Conservation (phyloP, 2,113 vertebrate genomes). For the Bombycilla garrulus region DNA sequence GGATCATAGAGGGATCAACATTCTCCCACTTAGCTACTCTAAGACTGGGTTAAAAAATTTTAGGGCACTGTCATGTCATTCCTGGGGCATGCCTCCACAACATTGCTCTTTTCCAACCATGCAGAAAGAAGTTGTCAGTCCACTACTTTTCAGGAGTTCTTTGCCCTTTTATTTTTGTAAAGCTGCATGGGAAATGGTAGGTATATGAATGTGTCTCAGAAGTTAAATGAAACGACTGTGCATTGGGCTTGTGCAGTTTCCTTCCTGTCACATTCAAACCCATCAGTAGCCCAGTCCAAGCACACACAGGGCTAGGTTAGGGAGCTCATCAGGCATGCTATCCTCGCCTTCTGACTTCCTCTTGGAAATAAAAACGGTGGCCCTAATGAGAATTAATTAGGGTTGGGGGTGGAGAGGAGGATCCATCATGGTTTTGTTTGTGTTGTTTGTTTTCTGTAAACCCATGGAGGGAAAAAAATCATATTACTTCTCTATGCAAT, state of each 20-base stretch:
- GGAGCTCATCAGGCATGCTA: constrained; percentile 52
- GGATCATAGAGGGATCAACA: neutral
- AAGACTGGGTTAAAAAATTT: neutral
- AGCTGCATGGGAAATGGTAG: constrained; percentile 40
- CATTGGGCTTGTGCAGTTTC: constrained; percentile 40
- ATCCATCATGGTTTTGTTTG: constrained; percentile 47
- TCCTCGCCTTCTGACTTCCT: constrained; percentile 50
- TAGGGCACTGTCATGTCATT: neutral
- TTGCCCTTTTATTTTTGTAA: constrained; percentile 7
- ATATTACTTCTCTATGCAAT: constrained; percentile 51
- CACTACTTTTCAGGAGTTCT: neutral
- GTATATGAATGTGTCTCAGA: constrained; percentile 49
- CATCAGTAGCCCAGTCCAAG: constrained; percentile 34
- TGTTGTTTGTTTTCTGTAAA: constrained; percentile 64
- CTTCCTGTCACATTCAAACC: constrained; percentile 62
- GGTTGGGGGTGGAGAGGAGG: neutral
- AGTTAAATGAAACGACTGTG: constrained; percentile 50
- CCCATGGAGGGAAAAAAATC: constrained; percentile 30
- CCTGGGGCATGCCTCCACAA: neutral
- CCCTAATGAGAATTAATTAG: constrained; percentile 65
- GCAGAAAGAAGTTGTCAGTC: neutral
- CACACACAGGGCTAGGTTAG: constrained; percentile 49
- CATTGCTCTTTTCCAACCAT: neutral
- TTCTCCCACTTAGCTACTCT: neutral
- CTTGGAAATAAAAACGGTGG: constrained; percentile 54